Evolutionary conservation across 1,140 invertebrate genomes (phyloP), one percentile per base, ranked within the genome.

Genomic region (Heliconius congener): DNA sequence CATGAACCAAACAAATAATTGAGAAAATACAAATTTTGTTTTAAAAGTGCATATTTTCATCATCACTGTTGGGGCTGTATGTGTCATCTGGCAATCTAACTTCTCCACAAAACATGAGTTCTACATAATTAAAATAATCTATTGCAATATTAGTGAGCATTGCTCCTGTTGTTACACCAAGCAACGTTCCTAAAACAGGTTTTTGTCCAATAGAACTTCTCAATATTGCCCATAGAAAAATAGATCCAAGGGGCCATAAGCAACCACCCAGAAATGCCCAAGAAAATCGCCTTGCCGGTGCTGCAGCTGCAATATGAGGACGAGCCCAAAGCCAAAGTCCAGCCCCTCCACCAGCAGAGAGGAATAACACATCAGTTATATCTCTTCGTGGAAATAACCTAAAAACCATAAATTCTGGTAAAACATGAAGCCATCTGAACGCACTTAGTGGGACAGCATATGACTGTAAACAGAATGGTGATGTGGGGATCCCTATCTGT

Each of bases 81-180:
- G 89, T 89, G 80, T 94, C 93, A 87, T 94, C 92, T 70, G 91
- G 92, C 46, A 93, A 71, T 39, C 91, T 89, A 18, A 94, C 83
- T 84, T 94, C 93, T 72, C 93, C 93, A 88, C 92, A 93, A 85
- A 93, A 93, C 92, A 94, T 93, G 37, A 93, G 85, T 83, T 95
- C 94, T 50, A 95, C 89, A 90, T 94, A 95, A 80, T 90, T 90
- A 78, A 95, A 95, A 86, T 94, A 95, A 83, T 95, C 94, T 79
- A 94, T 83, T 77, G 91, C 94, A 83, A 94, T 94, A 84, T 93
- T 94, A 71, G 94, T 94, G 11, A 95, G 86, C 84, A 93, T 93
- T 39, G 89, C 91, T 81, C 94, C 93, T 30, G 94, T 93, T 16
- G 91, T 84, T 8, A 95, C 80, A 37, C 94, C 94, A 52, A 95